Evolutionary conservation across 1,140 invertebrate genomes (phyloP).

Genomic region (Chironomus tepperi): DNA sequence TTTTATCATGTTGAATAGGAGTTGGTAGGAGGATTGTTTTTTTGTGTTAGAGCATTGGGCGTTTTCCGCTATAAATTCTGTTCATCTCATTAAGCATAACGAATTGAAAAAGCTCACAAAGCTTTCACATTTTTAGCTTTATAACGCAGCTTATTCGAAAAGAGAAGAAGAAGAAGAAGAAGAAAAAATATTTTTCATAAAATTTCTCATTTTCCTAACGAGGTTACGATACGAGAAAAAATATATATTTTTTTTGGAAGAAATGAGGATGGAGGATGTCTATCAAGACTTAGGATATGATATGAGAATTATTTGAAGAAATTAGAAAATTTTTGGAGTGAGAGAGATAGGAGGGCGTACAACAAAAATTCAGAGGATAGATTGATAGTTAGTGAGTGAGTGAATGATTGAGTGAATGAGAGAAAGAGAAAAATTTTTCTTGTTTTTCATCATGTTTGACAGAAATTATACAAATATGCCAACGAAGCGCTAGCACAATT

Average conservation of each 20-base stretch:
- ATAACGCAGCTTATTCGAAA: background rate
- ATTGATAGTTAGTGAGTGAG: background rate
- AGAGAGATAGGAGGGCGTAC: too few relatives aligned
- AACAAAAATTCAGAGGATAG: too few relatives aligned
- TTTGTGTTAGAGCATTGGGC: background rate
- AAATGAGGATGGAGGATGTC: too few relatives aligned
- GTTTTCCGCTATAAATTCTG: background rate
- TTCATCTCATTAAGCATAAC: background rate
- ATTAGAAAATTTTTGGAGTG: too few relatives aligned
- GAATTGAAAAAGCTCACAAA: background rate
- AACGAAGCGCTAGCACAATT: background rate
- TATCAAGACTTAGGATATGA: too few relatives aligned
- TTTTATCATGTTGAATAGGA: too few relatives aligned
- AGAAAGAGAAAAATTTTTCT: too few relatives aligned
- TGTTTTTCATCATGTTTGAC: too few relatives aligned
- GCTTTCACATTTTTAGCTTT: background rate
- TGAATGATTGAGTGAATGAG: background rate
- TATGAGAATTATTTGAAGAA: too few relatives aligned
- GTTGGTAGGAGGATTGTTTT: too few relatives aligned
- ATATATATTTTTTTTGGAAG: background rate
- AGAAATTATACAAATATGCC: background rate
- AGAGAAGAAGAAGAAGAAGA: background rate
- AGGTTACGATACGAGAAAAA: background rate
- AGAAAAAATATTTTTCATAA: background rate
- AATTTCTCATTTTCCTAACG: slow-evolving; percentile 5